A percentile compares a stretch with the other conserved stretches of the same genome.
Evolutionary conservation across 2,113 vertebrate genomes (phyloP).

Genomic region (Addax nasomaculatus): DNA sequence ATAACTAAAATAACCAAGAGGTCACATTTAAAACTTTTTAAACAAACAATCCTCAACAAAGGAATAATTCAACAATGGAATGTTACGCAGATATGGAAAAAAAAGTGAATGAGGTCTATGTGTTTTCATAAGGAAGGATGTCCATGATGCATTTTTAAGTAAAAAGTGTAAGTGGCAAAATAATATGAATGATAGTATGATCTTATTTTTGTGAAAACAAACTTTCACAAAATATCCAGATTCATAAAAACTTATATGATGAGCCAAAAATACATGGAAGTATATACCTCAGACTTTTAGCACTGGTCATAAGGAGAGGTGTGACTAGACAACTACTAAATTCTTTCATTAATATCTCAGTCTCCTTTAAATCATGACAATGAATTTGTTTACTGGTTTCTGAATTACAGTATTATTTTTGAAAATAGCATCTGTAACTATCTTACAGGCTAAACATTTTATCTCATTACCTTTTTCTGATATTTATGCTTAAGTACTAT

Average conservation of each 20-base stretch:
- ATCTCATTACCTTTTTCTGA: not conserved
- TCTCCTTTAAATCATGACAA: not conserved
- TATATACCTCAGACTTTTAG: not conserved
- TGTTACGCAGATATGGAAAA: not conserved
- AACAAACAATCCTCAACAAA: not conserved
- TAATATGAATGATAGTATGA: not conserved
- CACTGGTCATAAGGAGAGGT: not conserved
- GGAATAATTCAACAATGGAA: not conserved
- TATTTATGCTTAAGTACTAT: not conserved
- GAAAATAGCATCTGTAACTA: not conserved
- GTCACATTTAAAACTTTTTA: not conserved
- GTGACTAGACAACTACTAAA: not conserved
- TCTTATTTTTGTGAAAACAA: not conserved
- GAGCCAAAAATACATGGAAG: not conserved
- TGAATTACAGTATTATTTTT: not conserved
- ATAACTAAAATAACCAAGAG: not conserved
- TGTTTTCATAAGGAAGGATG: not conserved
- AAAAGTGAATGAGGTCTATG: not conserved
- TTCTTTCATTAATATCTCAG: not conserved
- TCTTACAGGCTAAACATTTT: not conserved
- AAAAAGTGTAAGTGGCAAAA: not conserved
- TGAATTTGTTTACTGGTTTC: not conserved
- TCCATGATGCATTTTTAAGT: not conserved
- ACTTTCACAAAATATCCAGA: not conserved
- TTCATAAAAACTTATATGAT: not conserved